Evolutionary conservation across 2,797 vertebrate genomes (phyloP), one percentile per base, ranked within the genome.

Genomic region (Morelia viridis): DNA sequence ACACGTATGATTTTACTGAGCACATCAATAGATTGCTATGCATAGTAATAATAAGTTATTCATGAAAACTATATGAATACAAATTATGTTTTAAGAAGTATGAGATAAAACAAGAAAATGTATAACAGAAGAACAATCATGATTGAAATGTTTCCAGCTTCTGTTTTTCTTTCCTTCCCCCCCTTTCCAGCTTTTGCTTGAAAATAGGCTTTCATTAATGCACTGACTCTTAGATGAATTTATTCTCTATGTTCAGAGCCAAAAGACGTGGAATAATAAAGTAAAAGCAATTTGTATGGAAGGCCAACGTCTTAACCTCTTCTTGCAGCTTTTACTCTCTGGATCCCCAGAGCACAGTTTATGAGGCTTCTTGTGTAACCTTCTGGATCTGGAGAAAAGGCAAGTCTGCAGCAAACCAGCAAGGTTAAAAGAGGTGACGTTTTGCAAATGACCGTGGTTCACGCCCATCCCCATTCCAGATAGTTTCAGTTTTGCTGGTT

Each of bases 191-290:
- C 53, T 84, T 19, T 58, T 85, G 71, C 92, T 90, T 88, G 3
- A 53, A 60, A 58, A 60, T 35, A 60, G 89, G 61, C 65, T 85
- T 41, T 91, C 65, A 93, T 88, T 84, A 93, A 92, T 85, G 35
- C 31, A 17, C 50, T 13, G 5, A 60, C 31, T 87, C 12, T 90
- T 93, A 83, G 26, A 88, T 58, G 22, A 46, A 76, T 84, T 88
- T 58, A 83, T 90, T 84, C 90, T 88, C 89, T 61, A 68, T 84
- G 84, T 65, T 62, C 71, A 3, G 12, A 60, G 85, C 71, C 60
- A 91, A 91, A 65, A 56, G 89, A 91, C 60, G n/a, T 90, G 53
- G 58, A 65, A 88, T 24, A n/a, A 62, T 62, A 68, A 92, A 92
- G 62, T 35, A 65, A 91, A 84, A 64, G 31, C 58, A 58, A 22